Conservation (phyloP, 2,113 vertebrate genomes). For the Numida meleagris region DNA sequence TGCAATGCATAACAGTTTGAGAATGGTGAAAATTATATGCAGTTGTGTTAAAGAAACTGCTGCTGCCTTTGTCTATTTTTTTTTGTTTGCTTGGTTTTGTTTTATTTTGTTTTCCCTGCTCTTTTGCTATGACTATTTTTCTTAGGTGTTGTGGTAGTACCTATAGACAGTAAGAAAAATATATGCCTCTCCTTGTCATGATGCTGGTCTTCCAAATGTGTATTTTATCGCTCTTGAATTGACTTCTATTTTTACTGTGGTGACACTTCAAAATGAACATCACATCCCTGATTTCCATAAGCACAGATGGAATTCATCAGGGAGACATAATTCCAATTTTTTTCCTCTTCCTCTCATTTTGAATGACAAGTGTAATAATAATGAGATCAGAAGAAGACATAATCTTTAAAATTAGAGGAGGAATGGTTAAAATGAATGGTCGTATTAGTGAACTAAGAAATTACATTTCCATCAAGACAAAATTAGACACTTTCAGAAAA, state of each 20-base stretch:
- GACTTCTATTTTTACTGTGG: slow-evolving; percentile 27
- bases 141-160: not conserved
- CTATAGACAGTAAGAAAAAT: not conserved
- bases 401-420: slow-evolving; percentile 66
- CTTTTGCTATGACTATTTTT: not conserved
- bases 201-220: not conserved
- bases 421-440: slow-evolving; percentile 50
- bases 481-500: slow-evolving; percentile 62
- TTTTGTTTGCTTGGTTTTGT: not conserved
- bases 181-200: not conserved
- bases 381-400: slow-evolving; percentile 60
- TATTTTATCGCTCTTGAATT: slow-evolving; percentile 33
- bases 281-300: slow-evolving; percentile 49
- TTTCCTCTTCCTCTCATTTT: slow-evolving; percentile 58
- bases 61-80: not conserved
- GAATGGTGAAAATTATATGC: not conserved
- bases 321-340: slow-evolving; percentile 49
- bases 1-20: not conserved
- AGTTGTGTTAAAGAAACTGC: not conserved
- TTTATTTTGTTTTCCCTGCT: not conserved
- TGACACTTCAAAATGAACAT: slow-evolving; percentile 52
- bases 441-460: slow-evolving; percentile 64
- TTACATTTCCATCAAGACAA: slow-evolving; percentile 65
- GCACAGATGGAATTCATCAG: slow-evolving; percentile 51
- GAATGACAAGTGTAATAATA: slow-evolving; percentile 68